phyloP scores from a whole-genome alignment of 2,888 invertebrate genomes.

The Ormyrus pomaceus region DNA sequence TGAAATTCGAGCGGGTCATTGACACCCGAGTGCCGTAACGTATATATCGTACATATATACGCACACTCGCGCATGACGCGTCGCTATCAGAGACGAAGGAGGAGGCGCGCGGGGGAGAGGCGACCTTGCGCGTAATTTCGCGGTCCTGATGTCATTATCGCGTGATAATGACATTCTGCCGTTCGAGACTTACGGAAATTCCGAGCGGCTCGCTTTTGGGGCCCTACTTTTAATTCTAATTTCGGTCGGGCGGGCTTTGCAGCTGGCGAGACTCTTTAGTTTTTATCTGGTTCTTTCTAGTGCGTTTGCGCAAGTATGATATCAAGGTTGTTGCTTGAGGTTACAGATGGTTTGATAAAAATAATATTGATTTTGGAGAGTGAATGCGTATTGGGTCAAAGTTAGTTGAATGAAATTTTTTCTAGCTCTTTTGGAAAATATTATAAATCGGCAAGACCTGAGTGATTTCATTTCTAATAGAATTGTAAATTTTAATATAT shows the following conservation, averaged over 20 bases:
- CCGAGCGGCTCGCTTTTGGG: neutral
- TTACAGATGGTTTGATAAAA: no score
- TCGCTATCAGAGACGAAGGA: constrained; percentile 31
- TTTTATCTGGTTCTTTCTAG: no score
- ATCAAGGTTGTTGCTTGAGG: no score
- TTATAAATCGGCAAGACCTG: no score
- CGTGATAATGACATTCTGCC: constrained; percentile 60
- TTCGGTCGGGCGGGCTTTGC: neutral
- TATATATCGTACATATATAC: neutral
- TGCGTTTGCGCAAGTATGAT: no score
- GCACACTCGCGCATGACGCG: constrained; percentile 23
- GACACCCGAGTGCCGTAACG: constrained; percentile 45
- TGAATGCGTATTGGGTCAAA: no score
- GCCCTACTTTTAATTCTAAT: constrained; percentile 14
- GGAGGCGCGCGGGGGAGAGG: constrained; percentile 23
- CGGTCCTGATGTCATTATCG: constrained; percentile 58
- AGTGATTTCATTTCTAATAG: no score
- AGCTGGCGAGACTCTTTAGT: no score
- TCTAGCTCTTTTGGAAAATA: no score
- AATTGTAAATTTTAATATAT: no score
- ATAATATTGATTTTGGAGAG: no score
- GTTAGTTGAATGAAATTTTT: no score
- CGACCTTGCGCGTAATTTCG: constrained; percentile 63
- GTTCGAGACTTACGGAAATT: constrained; percentile 46
- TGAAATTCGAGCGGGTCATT: constrained; percentile 54